These are phyloP conservation scores for Ganaspis sp. DNA, from an alignment of 1,140 invertebrate genomes.

Conservation along the genomic window DNA sequence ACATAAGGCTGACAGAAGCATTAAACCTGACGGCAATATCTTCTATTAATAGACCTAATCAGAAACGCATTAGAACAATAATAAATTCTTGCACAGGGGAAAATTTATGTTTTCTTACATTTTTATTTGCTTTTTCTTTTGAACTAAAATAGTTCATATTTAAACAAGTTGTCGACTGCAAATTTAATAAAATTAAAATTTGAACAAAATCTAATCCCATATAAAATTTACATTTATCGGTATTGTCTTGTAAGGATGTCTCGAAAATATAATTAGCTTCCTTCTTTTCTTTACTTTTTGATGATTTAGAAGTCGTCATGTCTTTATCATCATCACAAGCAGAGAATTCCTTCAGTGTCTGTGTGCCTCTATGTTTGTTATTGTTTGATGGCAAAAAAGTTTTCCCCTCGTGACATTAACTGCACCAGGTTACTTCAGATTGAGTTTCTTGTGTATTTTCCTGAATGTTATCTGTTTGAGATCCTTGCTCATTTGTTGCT, in stretches of 20 bases:
- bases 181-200: slow-evolving; percentile 7
- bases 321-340: neutral
- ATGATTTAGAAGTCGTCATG: neutral
- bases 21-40: slow-evolving; percentile 41
- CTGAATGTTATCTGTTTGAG: no score
- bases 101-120: slow-evolving; percentile 10
- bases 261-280: neutral
- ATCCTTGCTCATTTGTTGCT: no score
- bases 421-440: no score
- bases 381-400: neutral
- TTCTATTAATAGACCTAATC: slow-evolving; percentile 29
- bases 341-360: neutral
- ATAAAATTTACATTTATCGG: slow-evolving; percentile 35
- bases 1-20: slow-evolving; percentile 24
- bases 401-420: neutral
- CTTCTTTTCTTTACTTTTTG: neutral
- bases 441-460: no score
- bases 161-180: slow-evolving; percentile 6
- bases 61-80: slow-evolving; percentile 37
- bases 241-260: neutral
- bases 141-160: slow-evolving; percentile 28
- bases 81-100: slow-evolving; percentile 44
- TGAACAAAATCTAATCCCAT: slow-evolving; percentile 20
- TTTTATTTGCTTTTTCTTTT: neutral
- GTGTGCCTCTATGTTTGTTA: neutral